Evolutionary conservation across 2,113 vertebrate species (phyloP).

Genomic region (Osmerus eperlanus): DNA sequence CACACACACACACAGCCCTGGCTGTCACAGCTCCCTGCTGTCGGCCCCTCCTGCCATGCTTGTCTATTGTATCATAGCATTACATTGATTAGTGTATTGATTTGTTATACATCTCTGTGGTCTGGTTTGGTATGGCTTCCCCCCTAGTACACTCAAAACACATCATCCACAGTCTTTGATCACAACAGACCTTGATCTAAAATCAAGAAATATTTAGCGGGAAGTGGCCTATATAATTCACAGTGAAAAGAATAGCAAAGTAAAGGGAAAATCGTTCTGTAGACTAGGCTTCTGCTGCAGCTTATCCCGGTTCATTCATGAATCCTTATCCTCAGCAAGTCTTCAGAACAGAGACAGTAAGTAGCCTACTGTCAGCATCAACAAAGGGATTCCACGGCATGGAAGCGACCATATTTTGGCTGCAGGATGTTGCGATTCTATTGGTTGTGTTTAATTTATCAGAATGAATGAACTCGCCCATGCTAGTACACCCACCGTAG

Average conservation of each 20-base stretch:
- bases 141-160: background rate
- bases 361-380: conserved; percentile 26
- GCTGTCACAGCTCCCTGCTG: background rate
- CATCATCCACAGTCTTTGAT: background rate
- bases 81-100: conserved; percentile 24
- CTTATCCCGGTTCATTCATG: conserved; percentile 24
- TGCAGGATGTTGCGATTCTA: no score
- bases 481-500: background rate
- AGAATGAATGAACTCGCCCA: background rate
- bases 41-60: background rate
- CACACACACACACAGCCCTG: conserved; percentile 9
- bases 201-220: no score
- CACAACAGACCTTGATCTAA: no score
- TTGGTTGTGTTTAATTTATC: no score
- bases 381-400: conserved; percentile 20
- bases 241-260: background rate
- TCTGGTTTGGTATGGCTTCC: background rate
- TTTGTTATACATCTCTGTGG: conserved; percentile 1
- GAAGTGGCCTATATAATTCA: background rate
- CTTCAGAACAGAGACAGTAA: background rate
- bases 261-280: no score
- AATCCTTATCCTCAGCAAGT: conserved; percentile 6
- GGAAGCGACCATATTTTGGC: background rate
- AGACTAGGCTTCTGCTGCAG: background rate
- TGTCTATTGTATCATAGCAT: conserved; percentile 1